Evolutionary conservation across 2,888 invertebrate genomes (phyloP), one percentile per base, ranked within the genome.

Genomic region (Oxystoma pomonae): DNA sequence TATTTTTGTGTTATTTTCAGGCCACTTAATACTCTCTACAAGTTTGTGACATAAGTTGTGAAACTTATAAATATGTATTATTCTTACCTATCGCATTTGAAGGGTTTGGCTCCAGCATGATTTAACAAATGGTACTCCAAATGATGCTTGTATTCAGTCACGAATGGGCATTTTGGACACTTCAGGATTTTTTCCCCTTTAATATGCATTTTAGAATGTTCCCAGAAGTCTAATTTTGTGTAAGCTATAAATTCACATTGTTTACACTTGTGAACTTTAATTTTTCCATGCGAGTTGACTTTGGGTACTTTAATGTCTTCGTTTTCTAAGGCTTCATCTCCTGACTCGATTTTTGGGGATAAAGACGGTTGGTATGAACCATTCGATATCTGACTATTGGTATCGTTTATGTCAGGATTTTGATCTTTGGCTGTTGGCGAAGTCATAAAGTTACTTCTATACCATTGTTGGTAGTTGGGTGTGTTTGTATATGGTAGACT

Each of bases 111-210:
- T 51, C 96, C 96, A 73, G 90, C 86, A 80, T 99, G 99, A 78
- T 98, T 98, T 55, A 95, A 85, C 77, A 97, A 85, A 78, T 98
- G 99, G 75, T 98, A 99, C 77, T 98, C 98, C 65, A 98, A 82
- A 73, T 99, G 99, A 77, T 99, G 99, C 76, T 99, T 99, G 83
- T 96, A 95, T 78, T 98, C 98, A 0, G 99, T 99, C 1, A 98
- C 96, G 75, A 99, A 99, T 0, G 94, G 93, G 76, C 99, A 99
- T 74, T 91, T 89, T 2, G 91, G 90, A 75, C 99, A 99, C 65
- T 88, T 88, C 21, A 99, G 83, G 71, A 94, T 86, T 77, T 97
- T 97, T 72, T 98, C 98, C 0, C 89, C 87, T 73, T 94, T 95
- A 74, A 99, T 98, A 82, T 99, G 99, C 18, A 86, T 85, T 61